Conservation (phyloP, 2,113 vertebrate species). For the Sorex araneus region DNA sequence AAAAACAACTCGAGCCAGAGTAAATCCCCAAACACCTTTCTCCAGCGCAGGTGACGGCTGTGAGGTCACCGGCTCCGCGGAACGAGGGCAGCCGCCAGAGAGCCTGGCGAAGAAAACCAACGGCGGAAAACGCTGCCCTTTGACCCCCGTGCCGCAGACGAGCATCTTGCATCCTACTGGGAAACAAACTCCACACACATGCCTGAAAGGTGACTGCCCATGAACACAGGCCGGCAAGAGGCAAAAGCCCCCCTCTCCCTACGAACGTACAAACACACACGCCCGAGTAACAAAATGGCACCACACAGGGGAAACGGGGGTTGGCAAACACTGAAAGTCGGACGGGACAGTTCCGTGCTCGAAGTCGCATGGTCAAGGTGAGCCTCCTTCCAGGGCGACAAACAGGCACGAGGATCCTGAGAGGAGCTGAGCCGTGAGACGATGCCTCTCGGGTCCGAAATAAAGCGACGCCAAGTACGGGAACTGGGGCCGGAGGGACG, state of each 20-base stretch:
- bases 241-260: neutral
- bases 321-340: neutral
- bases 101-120: too few relatives aligned
- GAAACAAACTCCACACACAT: conserved; percentile 6
- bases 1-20: neutral
- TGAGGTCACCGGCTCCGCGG: neutral
- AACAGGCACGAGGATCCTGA: neutral
- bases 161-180: neutral
- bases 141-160: neutral
- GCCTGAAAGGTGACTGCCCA: neutral
- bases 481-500: too few relatives aligned
- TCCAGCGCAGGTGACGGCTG: neutral
- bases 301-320: neutral
- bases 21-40: neutral
- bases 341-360: neutral
- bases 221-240: neutral
- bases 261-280: neutral
- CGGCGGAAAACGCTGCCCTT: neutral
- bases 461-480: neutral
- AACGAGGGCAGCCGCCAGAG: neutral
- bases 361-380: neutral
- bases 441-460: neutral
- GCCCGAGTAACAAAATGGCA: neutral
- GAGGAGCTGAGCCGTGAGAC: neutral
- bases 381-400: neutral